phyloP scores from a whole-genome alignment of 1,140 invertebrate genomes.

The Pectinophora gossypiella region DNA sequence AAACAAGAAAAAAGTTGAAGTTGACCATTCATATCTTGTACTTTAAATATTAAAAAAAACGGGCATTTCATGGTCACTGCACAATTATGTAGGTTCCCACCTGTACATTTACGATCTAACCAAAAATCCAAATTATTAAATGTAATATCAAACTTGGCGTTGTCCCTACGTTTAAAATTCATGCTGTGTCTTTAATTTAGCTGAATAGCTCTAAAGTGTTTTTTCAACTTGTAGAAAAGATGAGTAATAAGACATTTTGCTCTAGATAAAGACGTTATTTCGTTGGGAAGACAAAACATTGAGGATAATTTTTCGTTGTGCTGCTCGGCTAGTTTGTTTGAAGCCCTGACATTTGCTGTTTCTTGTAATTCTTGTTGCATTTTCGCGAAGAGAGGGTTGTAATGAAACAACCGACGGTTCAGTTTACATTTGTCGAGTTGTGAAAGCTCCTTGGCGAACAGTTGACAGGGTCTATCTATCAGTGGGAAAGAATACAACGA shows the following conservation, averaged over 20 bases:
- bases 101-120: too few relatives aligned
- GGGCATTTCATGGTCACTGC: too few relatives aligned
- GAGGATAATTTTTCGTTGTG: conserved; percentile 44
- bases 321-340: conserved; percentile 9
- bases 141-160: conserved; percentile 23
- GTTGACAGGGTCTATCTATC: conserved; percentile 51
- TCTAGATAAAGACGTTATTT: conserved; percentile 48
- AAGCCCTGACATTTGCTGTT: not conserved
- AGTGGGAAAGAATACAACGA: conserved; percentile 28
- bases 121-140: conserved; percentile 21
- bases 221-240: conserved; percentile 18
- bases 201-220: conserved; percentile 13
- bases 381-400: too few relatives aligned
- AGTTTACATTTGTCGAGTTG: not conserved
- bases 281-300: conserved; percentile 21
- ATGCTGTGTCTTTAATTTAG: conserved; percentile 20
- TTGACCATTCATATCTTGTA: too few relatives aligned
- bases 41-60: too few relatives aligned
- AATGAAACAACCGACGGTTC: not conserved
- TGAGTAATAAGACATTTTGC: conserved; percentile 42
- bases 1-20: too few relatives aligned
- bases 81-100: too few relatives aligned
- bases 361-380: too few relatives aligned
- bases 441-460: conserved; percentile 25
- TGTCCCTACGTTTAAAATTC: conserved; percentile 18